Evolutionary conservation across 2,888 invertebrate species (phyloP).

Genomic region (Pharmacophagus antenor): DNA sequence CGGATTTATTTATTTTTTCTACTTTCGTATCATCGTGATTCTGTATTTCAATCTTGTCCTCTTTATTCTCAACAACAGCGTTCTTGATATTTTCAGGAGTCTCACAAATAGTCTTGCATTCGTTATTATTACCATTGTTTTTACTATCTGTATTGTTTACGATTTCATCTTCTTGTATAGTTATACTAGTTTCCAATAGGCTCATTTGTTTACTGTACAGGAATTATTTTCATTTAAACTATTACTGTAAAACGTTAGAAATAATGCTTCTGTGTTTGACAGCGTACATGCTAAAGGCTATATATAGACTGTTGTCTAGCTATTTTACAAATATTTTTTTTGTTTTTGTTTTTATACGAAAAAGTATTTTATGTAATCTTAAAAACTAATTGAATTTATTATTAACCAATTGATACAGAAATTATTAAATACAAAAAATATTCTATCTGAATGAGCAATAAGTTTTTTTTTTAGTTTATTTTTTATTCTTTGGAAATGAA

Average conservation of each 20-base stretch:
- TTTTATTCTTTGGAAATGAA: too few species aligned
- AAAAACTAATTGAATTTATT: too few species aligned
- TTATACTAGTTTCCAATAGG: conserved; percentile 6
- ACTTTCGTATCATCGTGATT: background rate
- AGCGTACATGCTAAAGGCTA: background rate
- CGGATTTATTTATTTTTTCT: background rate
- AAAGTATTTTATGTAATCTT: too few species aligned
- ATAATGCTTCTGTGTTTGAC: background rate
- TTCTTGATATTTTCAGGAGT: background rate
- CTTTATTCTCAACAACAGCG: background rate
- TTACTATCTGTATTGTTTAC: conserved; percentile 2
- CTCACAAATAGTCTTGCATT: background rate
- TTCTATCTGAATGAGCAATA: too few species aligned
- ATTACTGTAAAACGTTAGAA: background rate
- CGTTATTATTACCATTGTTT: background rate
- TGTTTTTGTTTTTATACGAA: too few species aligned
- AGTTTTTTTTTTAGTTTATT: too few species aligned
- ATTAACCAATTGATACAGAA: too few species aligned
- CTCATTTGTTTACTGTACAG: conserved; percentile 14
- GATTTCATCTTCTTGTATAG: conserved; percentile 10
- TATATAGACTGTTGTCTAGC: background rate
- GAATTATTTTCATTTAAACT: background rate
- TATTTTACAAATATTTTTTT: too few species aligned
- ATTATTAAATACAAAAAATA: too few species aligned
- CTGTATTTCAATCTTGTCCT: background rate